phyloP scores from a whole-genome alignment of 2,797 vertebrate species.

The Chaunax sp. region DNA sequence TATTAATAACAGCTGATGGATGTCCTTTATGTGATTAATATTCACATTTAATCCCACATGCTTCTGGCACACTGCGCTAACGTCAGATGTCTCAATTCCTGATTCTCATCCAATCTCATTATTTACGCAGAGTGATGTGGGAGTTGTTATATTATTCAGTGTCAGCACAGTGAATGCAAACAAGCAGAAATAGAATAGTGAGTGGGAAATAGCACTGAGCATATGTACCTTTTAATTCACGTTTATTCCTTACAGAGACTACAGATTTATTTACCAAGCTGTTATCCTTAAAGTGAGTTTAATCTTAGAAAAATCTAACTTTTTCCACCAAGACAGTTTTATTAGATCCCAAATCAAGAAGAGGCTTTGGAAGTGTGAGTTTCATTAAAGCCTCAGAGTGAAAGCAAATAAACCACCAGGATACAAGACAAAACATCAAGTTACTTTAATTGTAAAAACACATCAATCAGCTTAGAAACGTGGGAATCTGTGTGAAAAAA shows the following conservation, averaged over 20 bases:
- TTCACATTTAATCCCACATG: slow-evolving; percentile 35
- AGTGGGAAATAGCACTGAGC: slow-evolving; percentile 28
- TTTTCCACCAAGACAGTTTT: slow-evolving; percentile 35
- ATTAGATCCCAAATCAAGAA: slow-evolving; percentile 29
- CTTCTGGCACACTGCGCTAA: slow-evolving; percentile 29
- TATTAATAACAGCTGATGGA: slow-evolving; percentile 31
- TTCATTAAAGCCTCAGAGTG: slow-evolving; percentile 3
- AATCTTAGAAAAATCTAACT: slow-evolving; percentile 22
- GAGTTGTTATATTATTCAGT: slow-evolving; percentile 21
- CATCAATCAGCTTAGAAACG: too few species aligned
- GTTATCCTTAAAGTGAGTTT: slow-evolving; percentile 14
- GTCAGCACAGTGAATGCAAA: slow-evolving; percentile 10
- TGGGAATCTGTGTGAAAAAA: too few species aligned
- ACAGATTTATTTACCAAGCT: slow-evolving; percentile 10
- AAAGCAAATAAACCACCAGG: neutral
- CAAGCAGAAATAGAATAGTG: slow-evolving; percentile 24
- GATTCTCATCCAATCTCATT: slow-evolving; percentile 32
- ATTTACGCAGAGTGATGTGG: slow-evolving; percentile 27
- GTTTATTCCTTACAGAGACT: slow-evolving; percentile 11
- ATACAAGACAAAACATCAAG: neutral
- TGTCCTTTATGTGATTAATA: slow-evolving; percentile 16
- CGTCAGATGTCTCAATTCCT: slow-evolving; percentile 20
- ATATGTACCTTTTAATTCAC: slow-evolving; percentile 9
- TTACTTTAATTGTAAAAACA: neutral
- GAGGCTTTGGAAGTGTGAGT: slow-evolving; percentile 4